Evolutionary conservation across 2,113 vertebrate genomes (phyloP), one percentile per base, ranked within the genome.

Genomic region (Brachyhypopomus gauderio): DNA sequence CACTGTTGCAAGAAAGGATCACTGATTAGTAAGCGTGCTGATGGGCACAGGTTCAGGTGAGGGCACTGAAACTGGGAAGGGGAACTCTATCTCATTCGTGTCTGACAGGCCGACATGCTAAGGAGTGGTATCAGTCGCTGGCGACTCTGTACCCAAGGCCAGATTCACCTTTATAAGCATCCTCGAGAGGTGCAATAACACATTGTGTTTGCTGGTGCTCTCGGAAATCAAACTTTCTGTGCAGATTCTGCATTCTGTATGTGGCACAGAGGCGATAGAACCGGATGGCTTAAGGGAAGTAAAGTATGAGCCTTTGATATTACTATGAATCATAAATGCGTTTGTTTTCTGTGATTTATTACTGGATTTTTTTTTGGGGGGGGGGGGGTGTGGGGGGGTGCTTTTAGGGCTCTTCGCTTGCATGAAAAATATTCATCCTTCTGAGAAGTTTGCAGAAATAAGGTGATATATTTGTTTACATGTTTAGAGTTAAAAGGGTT

Each of bases 321-420:
- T 20, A 45, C 25, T 36, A 56, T 55, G 41, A 78, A 78, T 67
- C 60, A 77, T 55, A 56, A 66, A 67, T 41, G 34, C 34, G 30
- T 58, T 59, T 41, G 34, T 48, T 34, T 58, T 59, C 52, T 74
- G 72, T 63, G 41, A 34, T 78, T 45, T 19, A 67, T 56, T 34
- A 78, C 30, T 67, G 55, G 30, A 20, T 55, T 67, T 75, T 69
- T 77, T 16, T 76, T 11, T 30, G 1, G 30, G 30, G 30, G 30
- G 30, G 30, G 30, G 30, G 30, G 30, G 30, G 30, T 1, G 30
- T 1, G 30, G 30, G 30, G 30, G 1, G 30, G 34, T 27, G 17
- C 9, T 62, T 34, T 60, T 27, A 20, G 23, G 5, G 41, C 4
- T 30, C 12, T 48, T 14, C 23, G 11, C 34, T 70, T 41, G 25